Base-by-base conservation (phyloP, 2,113 vertebrate species). In the Ardeotis arabs region DNA sequence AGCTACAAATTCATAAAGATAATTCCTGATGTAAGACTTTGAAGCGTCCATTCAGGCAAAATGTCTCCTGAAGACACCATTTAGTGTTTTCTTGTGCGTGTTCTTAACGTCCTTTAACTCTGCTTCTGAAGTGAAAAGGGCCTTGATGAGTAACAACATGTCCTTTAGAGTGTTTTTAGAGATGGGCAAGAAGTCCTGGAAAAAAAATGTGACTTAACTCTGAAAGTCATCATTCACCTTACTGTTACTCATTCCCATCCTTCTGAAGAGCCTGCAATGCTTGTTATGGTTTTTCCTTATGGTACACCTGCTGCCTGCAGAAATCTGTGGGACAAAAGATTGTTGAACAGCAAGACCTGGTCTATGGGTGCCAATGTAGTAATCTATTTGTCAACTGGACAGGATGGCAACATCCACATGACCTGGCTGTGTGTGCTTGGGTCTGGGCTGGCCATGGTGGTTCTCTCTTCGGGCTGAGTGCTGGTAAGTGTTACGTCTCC, bases 361-460 rank as follows among this genome's bases (percentile, higher is more conserved):
- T 81, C 25, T 85, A 9, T 56, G 8, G 55, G 29, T 87, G 39
- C n/a, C 18, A 4, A 37, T 35, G 35, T 77, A 87, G 35, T 25
- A 23, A 80, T 70, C n/a, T 95, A 0, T 86, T 89, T 97, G 53
- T 90, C 67, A 76, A 59, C 49, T 3, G 58, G 52, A 52, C 91
- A 97, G 96, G 93, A 88, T 31, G 91, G 84, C 60, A 91, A 81
- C 29, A 84, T 97, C 90, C 93, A 92, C 41, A 55, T 94, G 89
- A 94, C 69, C 10, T 95, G 96, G 89, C 69, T 97, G 55, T 93
- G 49, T n/a, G 63, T 44, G 8, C 84, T 94, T 72, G 92, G 93
- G 4, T 93, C 73, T 55, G 96, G 95, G 75, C 60, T 97, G 79
- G 79, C 68, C n/a, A 92, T 97, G 95, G 77, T 97, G 29, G 18